phyloP scores from a whole-genome alignment of 1,140 invertebrate genomes.

The Probaryconus sp. region DNA sequence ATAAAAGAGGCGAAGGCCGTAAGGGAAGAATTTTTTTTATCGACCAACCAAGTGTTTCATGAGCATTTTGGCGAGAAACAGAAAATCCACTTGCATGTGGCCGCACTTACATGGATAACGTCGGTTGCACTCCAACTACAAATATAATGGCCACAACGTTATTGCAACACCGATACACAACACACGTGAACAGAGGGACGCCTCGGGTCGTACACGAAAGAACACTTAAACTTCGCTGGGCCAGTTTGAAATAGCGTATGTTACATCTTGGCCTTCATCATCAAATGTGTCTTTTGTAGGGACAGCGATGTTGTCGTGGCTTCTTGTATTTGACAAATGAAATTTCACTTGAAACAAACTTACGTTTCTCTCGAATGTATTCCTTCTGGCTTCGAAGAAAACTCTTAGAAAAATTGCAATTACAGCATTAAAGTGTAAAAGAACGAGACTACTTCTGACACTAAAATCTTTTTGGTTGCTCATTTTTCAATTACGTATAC shows the following conservation, averaged over 20 bases:
- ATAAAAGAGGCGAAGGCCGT: constrained; percentile 14
- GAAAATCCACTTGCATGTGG: neutral
- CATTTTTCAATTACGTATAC: too few relatives aligned
- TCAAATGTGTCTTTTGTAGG: neutral
- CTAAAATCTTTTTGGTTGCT: neutral
- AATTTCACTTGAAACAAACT: too few relatives aligned
- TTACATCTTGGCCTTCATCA: constrained; percentile 3
- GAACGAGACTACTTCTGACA: too few relatives aligned
- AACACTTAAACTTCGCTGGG: constrained; percentile 62
- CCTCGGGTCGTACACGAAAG: constrained; percentile 65
- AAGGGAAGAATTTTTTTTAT: neutral
- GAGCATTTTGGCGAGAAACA: neutral
- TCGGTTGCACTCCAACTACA: constrained; percentile 13
- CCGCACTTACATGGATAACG: constrained; percentile 7
- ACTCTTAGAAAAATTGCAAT: too few relatives aligned
- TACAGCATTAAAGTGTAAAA: too few relatives aligned
- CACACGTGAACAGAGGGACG: too few relatives aligned
- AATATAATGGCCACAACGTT: constrained; percentile 13
- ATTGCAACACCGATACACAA: constrained; percentile 24
- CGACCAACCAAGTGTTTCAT: neutral
- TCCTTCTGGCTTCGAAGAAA: neutral
- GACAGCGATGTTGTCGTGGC: neutral
- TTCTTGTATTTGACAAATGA: neutral
- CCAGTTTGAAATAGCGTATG: neutral
- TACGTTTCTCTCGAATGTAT: too few relatives aligned